phyloP scores from a whole-genome alignment of 92 coral and sea anemone species.

The Porites rus region DNA sequence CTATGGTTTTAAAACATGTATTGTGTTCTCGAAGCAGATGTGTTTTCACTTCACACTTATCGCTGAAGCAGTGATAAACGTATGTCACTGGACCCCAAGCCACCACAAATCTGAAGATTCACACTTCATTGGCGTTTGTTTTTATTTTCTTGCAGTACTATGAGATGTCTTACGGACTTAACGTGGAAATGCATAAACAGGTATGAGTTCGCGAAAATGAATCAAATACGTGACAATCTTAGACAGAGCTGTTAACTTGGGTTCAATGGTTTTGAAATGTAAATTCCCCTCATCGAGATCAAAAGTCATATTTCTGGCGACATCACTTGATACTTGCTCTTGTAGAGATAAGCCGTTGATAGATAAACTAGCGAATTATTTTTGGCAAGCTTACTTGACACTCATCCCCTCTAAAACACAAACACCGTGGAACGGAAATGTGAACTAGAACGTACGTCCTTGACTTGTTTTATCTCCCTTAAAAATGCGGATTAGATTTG shows the following conservation, averaged over 20 bases:
- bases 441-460: conserved; percentile 61
- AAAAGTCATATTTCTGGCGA: conserved; percentile 69
- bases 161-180: conserved; percentile 99
- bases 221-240: conserved; percentile 56
- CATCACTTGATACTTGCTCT: conserved; percentile 66
- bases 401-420: conserved; percentile 40
- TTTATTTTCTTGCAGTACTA: conserved; percentile 86
- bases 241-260: conserved; percentile 48
- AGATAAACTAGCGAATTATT: conserved; percentile 85
- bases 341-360: conserved; percentile 75
- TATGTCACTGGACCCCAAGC: neutral
- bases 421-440: conserved; percentile 78
- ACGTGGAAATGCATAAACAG: conserved; percentile 99
- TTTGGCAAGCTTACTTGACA: conserved; percentile 67
- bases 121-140: conserved; percentile 53
- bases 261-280: conserved; percentile 51
- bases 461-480: conserved; percentile 65
- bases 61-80: no score
- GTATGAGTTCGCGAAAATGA: conserved; percentile 44
- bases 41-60: conserved; percentile 20
- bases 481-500: conserved; percentile 84
- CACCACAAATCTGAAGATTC: conserved; percentile 43
- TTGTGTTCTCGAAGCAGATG: conserved; percentile 33
- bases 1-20: conserved; percentile 1
- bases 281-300: conserved; percentile 75